Percentiles rank a stretch among this genome's conserved stretches.
Evolutionary conservation across 2,113 vertebrate species (phyloP).

Genomic region (Enhydra lutris): DNA sequence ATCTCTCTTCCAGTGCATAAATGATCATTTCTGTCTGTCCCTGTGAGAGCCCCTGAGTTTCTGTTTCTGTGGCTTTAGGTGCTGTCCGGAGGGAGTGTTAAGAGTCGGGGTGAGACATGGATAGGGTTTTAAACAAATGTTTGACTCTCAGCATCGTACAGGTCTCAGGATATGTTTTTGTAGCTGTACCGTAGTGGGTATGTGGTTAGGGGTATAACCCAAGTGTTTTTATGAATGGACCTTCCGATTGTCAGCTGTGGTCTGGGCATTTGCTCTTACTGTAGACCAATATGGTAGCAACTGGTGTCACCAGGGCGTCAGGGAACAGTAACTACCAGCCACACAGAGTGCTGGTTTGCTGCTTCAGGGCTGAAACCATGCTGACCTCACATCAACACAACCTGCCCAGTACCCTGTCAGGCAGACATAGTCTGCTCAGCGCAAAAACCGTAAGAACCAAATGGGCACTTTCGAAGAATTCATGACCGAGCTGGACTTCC

Average conservation of each 20-base stretch:
- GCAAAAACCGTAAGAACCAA: not conserved
- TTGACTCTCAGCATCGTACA: not conserved
- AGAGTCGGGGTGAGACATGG: not conserved
- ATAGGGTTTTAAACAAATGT: not conserved
- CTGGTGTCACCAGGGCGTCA: not conserved
- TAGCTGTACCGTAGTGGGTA: not conserved
- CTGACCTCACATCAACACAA: not conserved
- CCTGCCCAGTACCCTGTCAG: not conserved
- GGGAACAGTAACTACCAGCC: not conserved
- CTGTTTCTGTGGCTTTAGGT: not conserved
- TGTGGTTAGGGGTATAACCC: not conserved
- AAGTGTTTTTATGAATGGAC: not conserved
- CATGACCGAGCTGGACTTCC: not conserved
- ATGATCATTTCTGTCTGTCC: not conserved
- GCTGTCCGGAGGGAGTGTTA: not conserved
- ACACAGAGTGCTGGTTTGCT: not conserved
- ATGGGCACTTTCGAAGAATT: not conserved
- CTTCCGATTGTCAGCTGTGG: not conserved
- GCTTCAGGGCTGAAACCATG: not conserved
- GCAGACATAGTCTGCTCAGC: not conserved
- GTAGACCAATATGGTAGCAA: not conserved
- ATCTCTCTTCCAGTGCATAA: not conserved
- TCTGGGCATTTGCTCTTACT: not conserved
- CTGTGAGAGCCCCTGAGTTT: not conserved
- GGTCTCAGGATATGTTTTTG: not conserved